A percentile compares a stretch with the other conserved stretches of the same genome.
phyloP scores from a whole-genome alignment of 1,140 invertebrate genomes.

The Grapholita molesta region DNA sequence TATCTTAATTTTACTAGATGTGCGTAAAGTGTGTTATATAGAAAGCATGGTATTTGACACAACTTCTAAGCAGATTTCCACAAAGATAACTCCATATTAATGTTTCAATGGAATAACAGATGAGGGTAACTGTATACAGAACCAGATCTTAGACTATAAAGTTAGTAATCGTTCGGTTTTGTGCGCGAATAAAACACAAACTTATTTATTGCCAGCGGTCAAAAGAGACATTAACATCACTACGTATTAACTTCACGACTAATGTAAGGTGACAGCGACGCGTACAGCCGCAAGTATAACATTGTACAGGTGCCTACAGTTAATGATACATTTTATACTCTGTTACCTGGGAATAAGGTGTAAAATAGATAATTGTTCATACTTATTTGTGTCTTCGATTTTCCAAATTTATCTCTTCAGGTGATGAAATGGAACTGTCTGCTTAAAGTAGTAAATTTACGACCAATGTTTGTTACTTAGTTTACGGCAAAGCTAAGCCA shows the following conservation, averaged over 20 bases:
- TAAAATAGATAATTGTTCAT: background rate
- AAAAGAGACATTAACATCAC: slow-evolving; percentile 1
- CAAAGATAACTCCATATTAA: background rate
- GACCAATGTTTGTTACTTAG: background rate
- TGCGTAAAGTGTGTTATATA: too few species aligned
- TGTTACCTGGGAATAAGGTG: background rate
- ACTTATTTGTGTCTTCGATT: background rate
- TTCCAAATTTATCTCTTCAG: background rate
- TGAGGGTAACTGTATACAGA: background rate
- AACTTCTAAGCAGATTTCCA: background rate
- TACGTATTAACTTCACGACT: background rate
- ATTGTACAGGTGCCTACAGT: background rate
- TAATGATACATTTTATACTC: background rate
- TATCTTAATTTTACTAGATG: too few species aligned
- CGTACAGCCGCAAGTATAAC: background rate
- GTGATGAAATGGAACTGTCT: background rate
- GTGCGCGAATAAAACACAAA: slow-evolving; percentile 4
- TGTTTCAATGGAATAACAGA: background rate
- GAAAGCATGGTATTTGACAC: background rate
- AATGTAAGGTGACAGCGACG: background rate
- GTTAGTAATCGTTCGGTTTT: background rate
- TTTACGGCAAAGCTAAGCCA: background rate
- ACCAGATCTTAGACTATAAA: background rate
- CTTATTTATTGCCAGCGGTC: background rate
- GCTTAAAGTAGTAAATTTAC: background rate